Base-by-base conservation (phyloP, 2,888 invertebrate species). In the Pantelozetes paolii region DNA sequence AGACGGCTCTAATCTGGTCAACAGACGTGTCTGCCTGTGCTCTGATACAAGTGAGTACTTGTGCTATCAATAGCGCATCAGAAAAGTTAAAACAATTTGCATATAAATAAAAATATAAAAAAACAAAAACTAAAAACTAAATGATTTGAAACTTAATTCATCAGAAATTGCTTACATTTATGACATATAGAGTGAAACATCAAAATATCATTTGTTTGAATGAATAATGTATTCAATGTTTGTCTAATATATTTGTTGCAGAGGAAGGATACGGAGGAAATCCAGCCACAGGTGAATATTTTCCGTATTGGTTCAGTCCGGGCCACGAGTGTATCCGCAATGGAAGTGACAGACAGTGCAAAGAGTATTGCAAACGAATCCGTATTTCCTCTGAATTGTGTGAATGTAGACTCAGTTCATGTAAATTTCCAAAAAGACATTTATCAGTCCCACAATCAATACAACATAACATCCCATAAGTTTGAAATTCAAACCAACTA, bases 271-370 rank as follows among this genome's bases (percentile, higher is more conserved):
- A 59, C 9, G 74, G 71, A 40, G 74, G 74, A 59, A 74, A 74
- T 20, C 71, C 74, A 59, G 70, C 74, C 8, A 74, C 74, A 26
- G 74, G 74, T 71, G 74, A 74, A 71, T 74, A 74, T 40, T 74
- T 74, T 54, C 70, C 70, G 57, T 74, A 74, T 62, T 74, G 74
- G 74, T 74, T 74, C 57, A 71, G 71, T 32, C 74, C 74, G 9
- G 74, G 74, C 18, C 74, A 74, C 71, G 74, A 74, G 28, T 74
- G 74, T 23, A 74, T 71, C 30, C 71, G 74, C 30, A 74, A 74
- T 42, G 74, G 74, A 18, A 45, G 71, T 20, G 74, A 74, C 40
- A 71, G 71, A 42, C 71, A 57, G 23, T 74, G 74, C 54, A 74
- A 74, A 62, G 74, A 74, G 45, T 74, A 74, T 26, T 74, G 74